These are phyloP conservation scores for Astropecten irregularis DNA, from an alignment of 53 echinoderm and acorn worm genomes.

Conservation along the genomic window DNA sequence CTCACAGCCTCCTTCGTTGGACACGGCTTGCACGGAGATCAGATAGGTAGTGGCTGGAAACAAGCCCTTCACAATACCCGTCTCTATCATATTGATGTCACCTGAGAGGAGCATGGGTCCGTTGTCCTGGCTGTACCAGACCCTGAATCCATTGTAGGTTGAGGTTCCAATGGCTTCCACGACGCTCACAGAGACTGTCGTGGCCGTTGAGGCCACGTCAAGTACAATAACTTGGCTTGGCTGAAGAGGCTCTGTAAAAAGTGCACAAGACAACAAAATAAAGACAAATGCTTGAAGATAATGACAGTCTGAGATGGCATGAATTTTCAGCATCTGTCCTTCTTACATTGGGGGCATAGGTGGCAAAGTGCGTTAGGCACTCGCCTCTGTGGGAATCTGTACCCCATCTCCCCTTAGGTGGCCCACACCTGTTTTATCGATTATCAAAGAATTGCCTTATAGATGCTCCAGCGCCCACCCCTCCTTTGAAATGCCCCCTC, in stretches of 20 bases:
- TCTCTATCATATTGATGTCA: neutral
- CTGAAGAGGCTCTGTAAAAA: neutral
- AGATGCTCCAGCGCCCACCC: no score
- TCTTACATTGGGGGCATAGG: no score
- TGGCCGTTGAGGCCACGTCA: neutral
- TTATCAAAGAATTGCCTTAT: no score
- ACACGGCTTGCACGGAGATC: slow-evolving; percentile 39
- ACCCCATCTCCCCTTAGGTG: no score
- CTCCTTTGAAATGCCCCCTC: no score
- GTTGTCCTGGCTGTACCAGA: slow-evolving; percentile 6
- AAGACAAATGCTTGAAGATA: no score
- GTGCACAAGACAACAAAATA: no score
- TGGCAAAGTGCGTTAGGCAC: no score
- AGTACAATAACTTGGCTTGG: neutral
- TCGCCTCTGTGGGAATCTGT: no score
- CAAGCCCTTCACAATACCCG: slow-evolving; percentile 12
- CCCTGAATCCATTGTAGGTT: neutral
- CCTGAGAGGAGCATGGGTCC: slow-evolving; percentile 5
- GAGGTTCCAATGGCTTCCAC: neutral
- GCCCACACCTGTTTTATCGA: no score
- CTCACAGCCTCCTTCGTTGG: slow-evolving; percentile 12
- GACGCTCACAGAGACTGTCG: neutral
- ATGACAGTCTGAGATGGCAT: no score
- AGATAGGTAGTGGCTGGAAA: slow-evolving; percentile 55
- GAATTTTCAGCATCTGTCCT: no score